Conservation (phyloP, 2,888 invertebrate genomes). For the Agonopterix heracliana region DNA sequence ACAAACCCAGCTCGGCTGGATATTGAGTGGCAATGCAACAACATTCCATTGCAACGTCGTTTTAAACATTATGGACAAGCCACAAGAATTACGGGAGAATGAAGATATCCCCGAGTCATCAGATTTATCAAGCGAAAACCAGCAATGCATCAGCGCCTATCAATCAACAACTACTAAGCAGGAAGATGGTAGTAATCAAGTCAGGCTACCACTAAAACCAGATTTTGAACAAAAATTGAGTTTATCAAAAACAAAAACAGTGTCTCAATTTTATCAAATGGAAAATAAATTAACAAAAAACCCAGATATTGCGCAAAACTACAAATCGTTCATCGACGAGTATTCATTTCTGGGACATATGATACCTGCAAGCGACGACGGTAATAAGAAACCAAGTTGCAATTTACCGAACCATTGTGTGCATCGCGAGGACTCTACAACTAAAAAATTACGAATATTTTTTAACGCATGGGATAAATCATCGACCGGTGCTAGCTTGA, state of each 20-base stretch:
- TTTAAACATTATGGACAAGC: background rate
- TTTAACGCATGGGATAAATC: constrained; percentile 21
- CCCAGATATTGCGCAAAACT: constrained; percentile 10
- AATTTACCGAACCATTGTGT: constrained; percentile 29
- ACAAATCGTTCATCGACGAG: constrained; percentile 16
- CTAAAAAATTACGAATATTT: constrained; percentile 24
- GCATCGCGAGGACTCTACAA: constrained; percentile 17
- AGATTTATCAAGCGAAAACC: background rate
- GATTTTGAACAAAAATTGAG: constrained; percentile 5
- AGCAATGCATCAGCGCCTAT: background rate
- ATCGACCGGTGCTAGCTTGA: constrained; percentile 19
- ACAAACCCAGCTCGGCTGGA: constrained; percentile 1
- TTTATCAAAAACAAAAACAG: constrained; percentile 6
- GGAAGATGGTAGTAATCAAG: constrained; percentile 1
- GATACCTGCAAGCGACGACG: constrained; percentile 8
- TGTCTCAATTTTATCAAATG: constrained; percentile 8
- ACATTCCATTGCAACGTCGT: constrained; percentile 1
- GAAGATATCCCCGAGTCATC: background rate
- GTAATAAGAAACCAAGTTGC: constrained; percentile 5
- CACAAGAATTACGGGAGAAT: background rate
- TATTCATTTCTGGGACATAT: constrained; percentile 15
- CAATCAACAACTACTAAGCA: background rate
- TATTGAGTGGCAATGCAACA: constrained; percentile 1
- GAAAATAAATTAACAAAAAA: constrained; percentile 12
- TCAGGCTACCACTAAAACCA: constrained; percentile 6